These are phyloP conservation scores for Erythrocercus mccallii DNA, from an alignment of 2,113 vertebrate genomes.

Conservation along the genomic window DNA sequence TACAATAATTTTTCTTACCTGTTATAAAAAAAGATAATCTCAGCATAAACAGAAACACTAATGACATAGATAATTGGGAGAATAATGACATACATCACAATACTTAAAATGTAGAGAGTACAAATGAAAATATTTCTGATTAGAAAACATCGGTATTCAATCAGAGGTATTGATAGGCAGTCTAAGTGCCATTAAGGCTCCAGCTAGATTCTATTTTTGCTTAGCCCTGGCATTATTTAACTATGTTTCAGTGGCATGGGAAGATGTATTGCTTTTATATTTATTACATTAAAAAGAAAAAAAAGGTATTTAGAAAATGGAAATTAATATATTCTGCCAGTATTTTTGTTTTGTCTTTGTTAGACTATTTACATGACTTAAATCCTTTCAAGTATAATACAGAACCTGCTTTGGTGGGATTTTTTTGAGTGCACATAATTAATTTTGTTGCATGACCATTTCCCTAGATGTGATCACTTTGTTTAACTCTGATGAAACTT, in stretches of 20 bases:
- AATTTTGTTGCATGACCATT: background rate
- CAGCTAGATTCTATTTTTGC: background rate
- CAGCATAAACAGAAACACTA: background rate
- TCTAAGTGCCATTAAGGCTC: background rate
- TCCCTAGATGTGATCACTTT: background rate
- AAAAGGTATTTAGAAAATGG: background rate
- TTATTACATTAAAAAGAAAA: background rate
- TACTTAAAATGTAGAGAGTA: background rate
- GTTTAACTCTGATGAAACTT: background rate
- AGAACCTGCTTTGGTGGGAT: background rate
- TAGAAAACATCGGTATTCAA: background rate
- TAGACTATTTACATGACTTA: background rate
- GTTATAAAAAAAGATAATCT: background rate
- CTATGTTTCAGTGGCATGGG: background rate
- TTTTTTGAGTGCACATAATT: background rate
- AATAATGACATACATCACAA: background rate
- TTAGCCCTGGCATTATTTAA: background rate
- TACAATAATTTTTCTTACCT: background rate
- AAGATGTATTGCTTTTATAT: background rate
- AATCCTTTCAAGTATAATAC: background rate
- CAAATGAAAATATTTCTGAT: background rate
- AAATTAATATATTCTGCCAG: background rate
- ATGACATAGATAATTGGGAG: background rate
- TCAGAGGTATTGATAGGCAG: background rate
- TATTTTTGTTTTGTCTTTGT: background rate